Evolutionary conservation across 2,888 invertebrate genomes (phyloP), one percentile per base, ranked within the genome.

Genomic region (Caenorhabditis panamensis): DNA sequence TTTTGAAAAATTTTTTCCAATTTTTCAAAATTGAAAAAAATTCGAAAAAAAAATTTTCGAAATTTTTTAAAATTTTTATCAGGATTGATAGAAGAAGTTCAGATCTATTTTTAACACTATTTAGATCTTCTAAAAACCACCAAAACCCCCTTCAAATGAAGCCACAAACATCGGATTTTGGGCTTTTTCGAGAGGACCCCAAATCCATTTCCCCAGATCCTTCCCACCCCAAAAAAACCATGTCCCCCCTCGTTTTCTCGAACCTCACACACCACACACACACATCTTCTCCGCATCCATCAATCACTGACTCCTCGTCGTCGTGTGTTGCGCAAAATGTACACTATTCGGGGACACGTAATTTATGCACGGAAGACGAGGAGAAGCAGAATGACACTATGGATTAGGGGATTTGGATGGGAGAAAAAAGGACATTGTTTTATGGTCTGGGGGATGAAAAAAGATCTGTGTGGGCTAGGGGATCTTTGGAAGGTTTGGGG

Each of bases 241-340:
- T 44, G 31, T 58, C 67, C 36, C 47, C 28, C 2, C 41, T 6
- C 13, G 11, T 41, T 13, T 13, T 41, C 41, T 13, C 41, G 41
- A 41, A 41, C 4, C 31, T 4, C 31, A 31, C 31, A 31, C 31
- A 9, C 9, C 31, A 9, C 31, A 4, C 31, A n/a, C n/a, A n/a
- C n/a, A n/a, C n/a, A n/a, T n/a, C n/a, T 9, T 9, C 31, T 31
- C 31, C 9, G 9, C 41, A 41, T 41, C 41, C 67, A 67, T 67
- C 67, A 67, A 67, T 67, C 56, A 67, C 58, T 31, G 31, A 6
- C 31, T 31, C 31, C 31, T 31, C 22, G 5, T 18, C 61, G 22
- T 9, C 53, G 31, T 9, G 36, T 67, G 67, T 67, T 67, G 67
- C 67, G 58, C 67, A 58, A 67, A 58, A 67, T 37, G 67, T 67